phyloP scores from a whole-genome alignment of 2,888 invertebrate species.

The Zaprionus obscuricornis region DNA sequence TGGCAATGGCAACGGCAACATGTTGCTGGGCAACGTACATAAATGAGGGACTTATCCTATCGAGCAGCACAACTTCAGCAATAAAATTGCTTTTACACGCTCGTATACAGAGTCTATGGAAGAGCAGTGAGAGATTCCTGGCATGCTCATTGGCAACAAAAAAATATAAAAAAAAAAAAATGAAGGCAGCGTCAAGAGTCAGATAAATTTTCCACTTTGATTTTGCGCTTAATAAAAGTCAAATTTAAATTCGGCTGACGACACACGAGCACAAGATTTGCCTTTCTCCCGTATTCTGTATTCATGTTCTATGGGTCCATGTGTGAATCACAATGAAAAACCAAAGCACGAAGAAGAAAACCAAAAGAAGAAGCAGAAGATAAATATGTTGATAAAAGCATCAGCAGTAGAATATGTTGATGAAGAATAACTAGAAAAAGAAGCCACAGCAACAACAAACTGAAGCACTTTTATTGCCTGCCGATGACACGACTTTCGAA shows the following conservation, averaged over 20 bases:
- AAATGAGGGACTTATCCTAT: conserved; percentile 74
- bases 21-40: conserved; percentile 69
- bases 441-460: neutral
- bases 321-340: conserved; percentile 32
- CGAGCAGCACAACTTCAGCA: conserved; percentile 76
- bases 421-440: no score
- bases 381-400: conserved; percentile 5
- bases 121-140: conserved; percentile 44
- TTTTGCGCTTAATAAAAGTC: conserved; percentile 76
- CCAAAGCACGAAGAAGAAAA: no score
- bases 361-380: no score
- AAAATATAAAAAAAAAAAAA: no score
- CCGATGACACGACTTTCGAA: conserved; percentile 67
- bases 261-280: conserved; percentile 43
- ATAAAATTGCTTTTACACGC: conserved; percentile 72
- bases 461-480: conserved; percentile 51
- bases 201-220: conserved; percentile 73
- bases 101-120: conserved; percentile 3
- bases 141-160: conserved; percentile 48
- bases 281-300: no score
- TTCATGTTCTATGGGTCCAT: no score
- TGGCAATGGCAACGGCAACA: conserved; percentile 55
- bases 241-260: conserved; percentile 77
- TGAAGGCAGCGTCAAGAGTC: conserved; percentile 35
- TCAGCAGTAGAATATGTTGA: conserved; percentile 8